Evolutionary conservation across 2,888 invertebrate species (phyloP), one percentile per base, ranked within the genome.

Genomic region (Drosophila paramelanica): DNA sequence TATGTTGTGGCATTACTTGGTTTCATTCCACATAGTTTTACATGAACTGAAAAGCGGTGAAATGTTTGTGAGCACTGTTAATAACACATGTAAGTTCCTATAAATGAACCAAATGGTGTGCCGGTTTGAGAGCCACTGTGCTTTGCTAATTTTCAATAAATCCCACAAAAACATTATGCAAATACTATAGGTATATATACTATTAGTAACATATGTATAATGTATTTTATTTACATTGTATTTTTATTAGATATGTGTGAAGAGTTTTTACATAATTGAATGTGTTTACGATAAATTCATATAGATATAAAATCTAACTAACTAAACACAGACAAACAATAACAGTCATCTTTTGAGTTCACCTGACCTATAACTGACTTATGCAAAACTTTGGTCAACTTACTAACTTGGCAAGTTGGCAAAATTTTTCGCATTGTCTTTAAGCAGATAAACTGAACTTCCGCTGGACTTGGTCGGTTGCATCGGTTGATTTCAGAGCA

Each of bases 321-420:
- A 55, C 41, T 38, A 42, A 23, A 13, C 31, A 46, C 38, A 27
- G 39, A 36, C 50, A 20, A 46, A 51, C 11, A 43, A 41, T 47
- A 23, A 25, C 42, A 38, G 57, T 47, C 45, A 20, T 47, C 38
- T 17, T n/a, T 41, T 38, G 33, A 27, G 5, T 39, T 36, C 25
- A 25, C 23, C 36, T n/a, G 14, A n/a, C 38, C 23, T 33, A 46
- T 33, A 46, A 17, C 53, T 66, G 67, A 55, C 47, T 45, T 56
- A 31, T 46, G 65, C 53, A 43, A 72, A 78, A 90, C 91, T 91
- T 91, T 89, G 89, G 75, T 66, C 88, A 87, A 87, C 89, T 91
- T 91, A 79, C 91, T 76, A 67, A 53, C 59, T 51, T 33, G 77
- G 89, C 89, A 91, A 91, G 89, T 86, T 79, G 91, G 81, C 89